Conservation (phyloP, 2,797 vertebrate species). For the Peromyscus aztecus region DNA sequence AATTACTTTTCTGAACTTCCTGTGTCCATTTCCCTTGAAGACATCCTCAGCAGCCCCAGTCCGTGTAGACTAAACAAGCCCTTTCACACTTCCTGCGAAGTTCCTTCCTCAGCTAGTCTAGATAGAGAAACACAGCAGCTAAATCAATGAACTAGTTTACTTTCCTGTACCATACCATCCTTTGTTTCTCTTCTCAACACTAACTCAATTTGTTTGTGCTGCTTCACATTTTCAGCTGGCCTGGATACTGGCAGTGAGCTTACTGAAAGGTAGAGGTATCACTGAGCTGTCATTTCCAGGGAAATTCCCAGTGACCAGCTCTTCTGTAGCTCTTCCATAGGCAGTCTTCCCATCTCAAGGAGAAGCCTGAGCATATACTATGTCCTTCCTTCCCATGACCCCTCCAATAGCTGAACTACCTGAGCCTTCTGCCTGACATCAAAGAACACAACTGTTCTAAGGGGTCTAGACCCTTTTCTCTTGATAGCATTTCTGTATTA, state of each 20-base stretch:
- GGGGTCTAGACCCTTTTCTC: neutral
- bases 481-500: neutral
- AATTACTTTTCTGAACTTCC: constrained; percentile 31
- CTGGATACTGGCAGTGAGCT: neutral
- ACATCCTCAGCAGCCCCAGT: neutral
- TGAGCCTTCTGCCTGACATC: neutral
- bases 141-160: neutral
- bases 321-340: too few relatives aligned
- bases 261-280: neutral
- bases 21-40: neutral
- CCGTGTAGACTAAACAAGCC: neutral
- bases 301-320: fast-evolving
- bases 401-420: neutral
- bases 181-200: neutral
- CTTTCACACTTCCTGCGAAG: constrained; percentile 1
- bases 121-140: neutral
- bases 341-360: neutral
- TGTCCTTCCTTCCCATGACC: neutral
- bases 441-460: constrained; percentile 24
- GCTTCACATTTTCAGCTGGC: neutral
- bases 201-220: neutral
- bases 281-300: neutral
- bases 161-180: neutral
- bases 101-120: neutral
- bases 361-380: neutral